Evolutionary conservation across 2,113 vertebrate species (phyloP), one percentile per base, ranked within the genome.

Genomic region (Procavia capensis): DNA sequence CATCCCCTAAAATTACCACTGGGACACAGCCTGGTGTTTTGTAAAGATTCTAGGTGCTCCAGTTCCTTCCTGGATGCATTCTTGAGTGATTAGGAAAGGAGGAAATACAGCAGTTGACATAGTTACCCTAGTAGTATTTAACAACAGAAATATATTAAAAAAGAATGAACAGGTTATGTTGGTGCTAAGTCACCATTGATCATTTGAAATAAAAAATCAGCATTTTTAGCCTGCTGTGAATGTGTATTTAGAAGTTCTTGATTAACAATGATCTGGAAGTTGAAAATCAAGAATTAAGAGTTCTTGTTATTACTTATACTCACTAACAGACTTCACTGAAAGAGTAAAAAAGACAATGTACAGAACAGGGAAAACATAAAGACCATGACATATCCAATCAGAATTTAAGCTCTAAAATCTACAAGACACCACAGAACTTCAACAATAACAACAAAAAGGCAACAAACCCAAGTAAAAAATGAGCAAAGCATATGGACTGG

Each of bases 131-230:
- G n/a, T 64, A 70, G 27, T 75, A 43, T 41, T 87, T 84, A 54
- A 80, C 3, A 92, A 3, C 34, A 41, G 20, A 54, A 70, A 45
- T 81, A 78, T 25, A 57, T 91, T 83, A 68, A 61, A 68, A 61
- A 68, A 91, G 75, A 50, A 2, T 25, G 61, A 79, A 34, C 61
- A 80, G 29, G 68, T 39, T 88, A 25, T 66, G 17, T 79, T 85
- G 27, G 19, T 64, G 27, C 45, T 36, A 47, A n/a, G 31, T 2
- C 29, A 79, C 39, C 20, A 70, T 59, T 10, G 1, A 54, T 88
- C 11, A 57, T 95, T 94, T 94, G 45, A 91, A 97, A 68, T 5
- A 76, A 72, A 88, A 89, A 90, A 84, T 83, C 41, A 92, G 2
- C 80, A 76, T 59, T 72, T 81, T 89, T 75, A 87, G 25, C 29